Evolutionary conservation across 2,888 invertebrate genomes (phyloP).

Genomic region (Tholera decimalis): DNA sequence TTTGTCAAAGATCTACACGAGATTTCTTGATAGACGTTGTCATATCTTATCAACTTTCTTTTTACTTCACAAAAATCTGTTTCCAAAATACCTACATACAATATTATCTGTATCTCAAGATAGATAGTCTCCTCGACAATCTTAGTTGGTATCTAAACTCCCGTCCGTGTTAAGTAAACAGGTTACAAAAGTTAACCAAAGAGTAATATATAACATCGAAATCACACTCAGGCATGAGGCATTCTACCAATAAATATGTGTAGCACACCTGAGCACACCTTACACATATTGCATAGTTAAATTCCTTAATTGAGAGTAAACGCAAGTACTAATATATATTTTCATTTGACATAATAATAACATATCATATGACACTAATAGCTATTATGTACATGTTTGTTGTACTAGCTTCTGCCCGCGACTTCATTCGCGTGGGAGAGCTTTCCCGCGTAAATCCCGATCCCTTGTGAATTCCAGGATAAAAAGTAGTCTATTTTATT

Average conservation of each 20-base stretch:
- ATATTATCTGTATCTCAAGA: too few relatives aligned
- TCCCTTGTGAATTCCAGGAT: too few relatives aligned
- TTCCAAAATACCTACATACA: too few relatives aligned
- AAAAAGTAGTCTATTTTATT: too few relatives aligned
- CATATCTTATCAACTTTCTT: slow-evolving; percentile 27
- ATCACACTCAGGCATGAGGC: not conserved
- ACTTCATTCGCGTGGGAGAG: too few relatives aligned
- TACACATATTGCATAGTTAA: not conserved
- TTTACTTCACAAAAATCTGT: not conserved
- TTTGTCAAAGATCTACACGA: not conserved
- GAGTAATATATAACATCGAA: not conserved
- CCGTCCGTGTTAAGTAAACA: not conserved
- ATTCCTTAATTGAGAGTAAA: slow-evolving; percentile 18
- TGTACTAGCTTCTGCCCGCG: too few relatives aligned
- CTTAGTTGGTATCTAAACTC: slow-evolving; percentile 3
- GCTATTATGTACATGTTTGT: slow-evolving; percentile 11
- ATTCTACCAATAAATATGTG: slow-evolving; percentile 19
- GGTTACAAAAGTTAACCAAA: not conserved
- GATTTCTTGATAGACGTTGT: not conserved
- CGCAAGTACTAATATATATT: slow-evolving; percentile 29
- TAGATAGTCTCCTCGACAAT: not conserved
- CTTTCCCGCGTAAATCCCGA: too few relatives aligned
- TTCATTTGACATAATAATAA: not conserved
- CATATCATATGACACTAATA: slow-evolving; percentile 11
- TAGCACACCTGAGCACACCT: not conserved